phyloP scores from a whole-genome alignment of 2,888 invertebrate species.

The Watsonalla cultraria region DNA sequence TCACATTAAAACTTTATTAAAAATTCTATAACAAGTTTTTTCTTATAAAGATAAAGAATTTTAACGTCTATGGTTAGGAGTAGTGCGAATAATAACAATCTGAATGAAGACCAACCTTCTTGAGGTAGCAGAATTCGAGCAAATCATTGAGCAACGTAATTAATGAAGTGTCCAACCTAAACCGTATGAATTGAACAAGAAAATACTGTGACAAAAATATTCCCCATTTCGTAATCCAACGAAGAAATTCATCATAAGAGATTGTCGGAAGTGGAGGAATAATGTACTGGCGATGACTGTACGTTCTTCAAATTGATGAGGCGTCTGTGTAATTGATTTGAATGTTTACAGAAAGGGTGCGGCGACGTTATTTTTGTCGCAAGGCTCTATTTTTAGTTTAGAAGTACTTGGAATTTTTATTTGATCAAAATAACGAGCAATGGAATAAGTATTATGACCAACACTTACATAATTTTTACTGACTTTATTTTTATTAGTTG shows the following conservation, averaged over 20 bases:
- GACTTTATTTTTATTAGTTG: too few species aligned
- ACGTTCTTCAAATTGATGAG: conserved; percentile 51
- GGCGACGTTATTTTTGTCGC: conserved; percentile 17
- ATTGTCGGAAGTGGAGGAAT: conserved; percentile 49
- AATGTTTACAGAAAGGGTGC: conserved; percentile 42
- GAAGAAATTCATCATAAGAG: conserved; percentile 10
- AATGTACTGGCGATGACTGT: conserved; percentile 51
- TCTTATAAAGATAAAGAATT: too few species aligned
- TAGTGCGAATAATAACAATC: neutral
- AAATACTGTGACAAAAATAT: neutral
- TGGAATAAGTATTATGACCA: neutral
- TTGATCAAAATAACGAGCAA: conserved; percentile 9
- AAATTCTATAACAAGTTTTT: too few species aligned
- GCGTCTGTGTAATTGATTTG: conserved; percentile 47
- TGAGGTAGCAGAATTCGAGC: too few species aligned
- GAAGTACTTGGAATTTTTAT: neutral
- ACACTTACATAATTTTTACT: too few species aligned
- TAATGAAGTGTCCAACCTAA: neutral
- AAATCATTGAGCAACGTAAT: too few species aligned
- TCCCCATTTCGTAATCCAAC: neutral
- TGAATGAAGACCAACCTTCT: neutral
- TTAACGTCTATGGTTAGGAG: too few species aligned
- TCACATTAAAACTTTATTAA: too few species aligned
- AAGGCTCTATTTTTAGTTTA: neutral
- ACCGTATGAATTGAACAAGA: neutral